A percentile compares a stretch with the other conserved stretches of the same genome.
Evolutionary conservation across 2,888 invertebrate genomes (phyloP).

Genomic region (Poecilus cupreus): DNA sequence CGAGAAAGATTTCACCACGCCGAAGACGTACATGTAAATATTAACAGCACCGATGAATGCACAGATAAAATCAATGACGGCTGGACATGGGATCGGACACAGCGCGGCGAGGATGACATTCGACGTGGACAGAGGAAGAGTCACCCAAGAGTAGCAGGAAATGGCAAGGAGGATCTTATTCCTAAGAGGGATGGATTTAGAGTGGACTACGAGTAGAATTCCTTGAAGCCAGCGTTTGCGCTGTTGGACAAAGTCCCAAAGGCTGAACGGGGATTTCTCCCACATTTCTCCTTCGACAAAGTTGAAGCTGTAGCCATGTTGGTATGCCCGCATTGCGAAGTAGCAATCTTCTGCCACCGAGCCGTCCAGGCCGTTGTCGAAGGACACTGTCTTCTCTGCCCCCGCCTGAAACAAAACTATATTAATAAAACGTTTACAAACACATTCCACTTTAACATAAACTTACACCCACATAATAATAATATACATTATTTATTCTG

Average conservation of each 20-base stretch:
- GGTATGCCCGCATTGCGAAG: constrained; percentile 96
- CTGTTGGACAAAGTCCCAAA: constrained; percentile 97
- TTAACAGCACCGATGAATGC: constrained; percentile 95
- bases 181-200: constrained; percentile 85
- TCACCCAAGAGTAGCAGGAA: constrained; percentile 97
- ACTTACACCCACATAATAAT: too few relatives aligned
- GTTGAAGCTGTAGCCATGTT: constrained; percentile 92
- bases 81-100: constrained; percentile 91
- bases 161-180: constrained; percentile 89
- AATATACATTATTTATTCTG: too few relatives aligned
- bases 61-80: constrained; percentile 88
- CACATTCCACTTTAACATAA: too few relatives aligned
- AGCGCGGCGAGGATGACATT: constrained; percentile 89
- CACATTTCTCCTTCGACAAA: constrained; percentile 99
- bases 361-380: constrained; percentile 97
- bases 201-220: constrained; percentile 91
- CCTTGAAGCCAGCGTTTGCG: constrained; percentile 97
- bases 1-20: constrained; percentile 97
- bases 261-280: constrained; percentile 97
- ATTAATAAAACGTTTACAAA: too few relatives aligned
- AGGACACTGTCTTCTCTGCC: constrained; percentile 94
- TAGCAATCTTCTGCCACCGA: constrained; percentile 99
- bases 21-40: constrained; percentile 98
- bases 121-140: constrained; percentile 93
- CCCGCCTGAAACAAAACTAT: constrained; percentile 77